Conservation (phyloP, 1,140 invertebrate genomes). For the Lysiphlebus fabarum region DNA sequence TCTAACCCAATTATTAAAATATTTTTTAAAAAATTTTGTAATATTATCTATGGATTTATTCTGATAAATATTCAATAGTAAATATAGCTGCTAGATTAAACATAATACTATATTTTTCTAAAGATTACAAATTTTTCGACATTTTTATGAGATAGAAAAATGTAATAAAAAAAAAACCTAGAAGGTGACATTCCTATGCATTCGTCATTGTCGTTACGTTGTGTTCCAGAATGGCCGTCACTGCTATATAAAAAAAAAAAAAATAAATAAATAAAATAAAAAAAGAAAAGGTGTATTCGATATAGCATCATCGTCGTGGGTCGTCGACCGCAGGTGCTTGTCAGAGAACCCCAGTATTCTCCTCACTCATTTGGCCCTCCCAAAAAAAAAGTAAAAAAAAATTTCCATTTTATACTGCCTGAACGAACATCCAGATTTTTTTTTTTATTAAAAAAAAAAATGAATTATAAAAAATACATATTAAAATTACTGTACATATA, state of each 20-base stretch:
- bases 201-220: constrained; percentile 31
- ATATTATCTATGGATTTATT: no score
- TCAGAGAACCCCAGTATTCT: constrained; percentile 22
- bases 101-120: no score
- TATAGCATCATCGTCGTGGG: constrained; percentile 42
- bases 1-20: no score
- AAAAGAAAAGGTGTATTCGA: constrained; percentile 43
- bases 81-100: no score
- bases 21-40: no score
- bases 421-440: neutral
- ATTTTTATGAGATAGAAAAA: neutral
- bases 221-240: constrained; percentile 25
- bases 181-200: constrained; percentile 30
- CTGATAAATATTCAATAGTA: no score
- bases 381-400: constrained; percentile 5
- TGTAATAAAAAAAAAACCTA: constrained; percentile 19
- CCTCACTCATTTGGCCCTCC: constrained; percentile 32
- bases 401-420: neutral
- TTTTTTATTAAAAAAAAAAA: neutral
- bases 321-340: constrained; percentile 54
- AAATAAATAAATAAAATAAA: neutral
- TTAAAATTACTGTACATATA: neutral
- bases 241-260: constrained; percentile 19
- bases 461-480: no score
- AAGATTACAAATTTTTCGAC: neutral